Conservation (phyloP, 2,888 invertebrate species). For the Morpho deidamia region DNA sequence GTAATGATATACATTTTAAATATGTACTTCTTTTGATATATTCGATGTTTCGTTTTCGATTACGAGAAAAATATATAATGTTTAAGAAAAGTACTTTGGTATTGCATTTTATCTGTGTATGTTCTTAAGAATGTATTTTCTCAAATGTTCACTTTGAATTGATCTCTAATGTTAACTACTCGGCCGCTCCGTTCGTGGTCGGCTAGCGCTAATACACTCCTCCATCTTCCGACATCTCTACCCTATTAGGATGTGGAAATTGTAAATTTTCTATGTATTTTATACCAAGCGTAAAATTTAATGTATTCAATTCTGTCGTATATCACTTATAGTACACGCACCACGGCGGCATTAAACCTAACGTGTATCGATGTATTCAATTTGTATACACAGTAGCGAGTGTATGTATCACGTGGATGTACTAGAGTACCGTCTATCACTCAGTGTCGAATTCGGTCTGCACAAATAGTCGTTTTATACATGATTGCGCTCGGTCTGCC, state of each 20-base stretch:
- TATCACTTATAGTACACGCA: slow-evolving; percentile 34
- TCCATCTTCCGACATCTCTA: slow-evolving; percentile 43
- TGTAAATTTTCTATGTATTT: slow-evolving; percentile 78
- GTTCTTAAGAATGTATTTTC: slow-evolving; percentile 58
- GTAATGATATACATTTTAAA: slow-evolving; percentile 54
- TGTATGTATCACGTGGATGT: slow-evolving; percentile 38
- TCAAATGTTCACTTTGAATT: slow-evolving; percentile 43
- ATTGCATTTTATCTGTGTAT: slow-evolving; percentile 67
- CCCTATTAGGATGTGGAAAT: slow-evolving; percentile 55
- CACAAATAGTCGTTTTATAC: slow-evolving; percentile 58
- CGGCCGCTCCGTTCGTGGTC: slow-evolving; percentile 31
- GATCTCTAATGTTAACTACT: slow-evolving; percentile 42
- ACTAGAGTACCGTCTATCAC: slow-evolving; percentile 30
- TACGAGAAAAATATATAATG: slow-evolving; percentile 54
- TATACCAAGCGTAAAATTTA: slow-evolving; percentile 69
- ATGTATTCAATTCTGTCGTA: slow-evolving; percentile 60
- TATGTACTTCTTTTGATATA: slow-evolving; percentile 70
- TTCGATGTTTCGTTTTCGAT: slow-evolving; percentile 56
- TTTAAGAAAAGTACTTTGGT: slow-evolving; percentile 71
- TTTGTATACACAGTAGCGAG: slow-evolving; percentile 39
- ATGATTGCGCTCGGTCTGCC: slow-evolving; percentile 36
- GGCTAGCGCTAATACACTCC: slow-evolving; percentile 31
- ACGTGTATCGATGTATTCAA: slow-evolving; percentile 24
- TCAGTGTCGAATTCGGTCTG: slow-evolving; percentile 44
- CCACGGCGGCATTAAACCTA: slow-evolving; percentile 40